Evolutionary conservation across 1,140 invertebrate species (phyloP), one percentile per base, ranked within the genome.

Genomic region (Caerostris darwini): DNA sequence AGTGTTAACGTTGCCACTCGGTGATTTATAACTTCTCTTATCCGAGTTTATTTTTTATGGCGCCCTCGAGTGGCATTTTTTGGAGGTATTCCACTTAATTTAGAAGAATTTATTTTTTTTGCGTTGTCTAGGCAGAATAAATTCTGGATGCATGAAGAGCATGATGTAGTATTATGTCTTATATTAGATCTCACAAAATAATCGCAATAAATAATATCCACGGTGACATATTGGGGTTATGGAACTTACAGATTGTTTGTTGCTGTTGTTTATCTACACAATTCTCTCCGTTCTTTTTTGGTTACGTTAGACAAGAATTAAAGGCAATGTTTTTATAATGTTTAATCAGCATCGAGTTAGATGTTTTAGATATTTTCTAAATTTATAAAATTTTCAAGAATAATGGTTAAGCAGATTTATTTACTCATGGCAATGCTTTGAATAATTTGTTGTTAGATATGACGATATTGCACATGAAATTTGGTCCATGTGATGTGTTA

Each of bases 1-100:
- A 57, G 82, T 64, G 12, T 17, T 64, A 64, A 64, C 61, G 53
- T 56, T 57, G 53, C 54, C 50, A 54, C 17, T 8, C 82, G 8
- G 56, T 85, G 82, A 85, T 85, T 85, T 85, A 85, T 85, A 85
- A 85, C 82, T 57, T 54, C 57, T 85, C 54, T 85, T 54, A 85
- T 85, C 82, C 82, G 71, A n/a, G 71, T 77, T 77, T 17, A 64
- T 64, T 85, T 57, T 85, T 57, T 57, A n/a, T 85, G 8, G 56
- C 17, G 82, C 82, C 82, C 56, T 57, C 17, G 56, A 85, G 82
- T 57, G 17, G 50, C 14, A 54, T 85, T 85, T 83, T 85, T 85
- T n/a, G 56, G 82, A 57, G 53, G 82, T 85, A 77, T 85, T 85
- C 56, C 19, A 54, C 53, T 85, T 85, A 85, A 85, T 85, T 85